Base-by-base conservation (phyloP, 2,797 vertebrate species). In the Leptatherina wallacei region DNA sequence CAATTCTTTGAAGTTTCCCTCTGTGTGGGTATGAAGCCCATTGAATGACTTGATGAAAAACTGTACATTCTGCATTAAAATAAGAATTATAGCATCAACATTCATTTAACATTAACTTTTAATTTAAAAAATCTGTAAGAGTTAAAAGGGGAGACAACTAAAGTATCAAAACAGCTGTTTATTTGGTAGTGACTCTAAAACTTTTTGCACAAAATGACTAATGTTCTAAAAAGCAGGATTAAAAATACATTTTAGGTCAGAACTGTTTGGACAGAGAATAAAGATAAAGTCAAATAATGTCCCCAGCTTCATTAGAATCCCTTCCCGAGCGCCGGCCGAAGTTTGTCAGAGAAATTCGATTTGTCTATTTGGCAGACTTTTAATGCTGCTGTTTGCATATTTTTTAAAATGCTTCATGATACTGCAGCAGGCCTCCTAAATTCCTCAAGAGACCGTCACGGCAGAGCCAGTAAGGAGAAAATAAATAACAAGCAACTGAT, bases 401-500 rank as follows among this genome's bases (percentile, higher is more conserved):
- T 52, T 54, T 14, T 16, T 4, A 56, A 55, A 18, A 18, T 18
- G 54, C 29, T 16, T 32, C 12, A 20, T 32, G 54, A 32, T 14
- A 30, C 22, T 13, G 24, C 22, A 27, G 24, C 22, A 27, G 22
- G 12, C n/a, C 24, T 56, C 14, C 29, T 32, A 18, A 30, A 56
- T 32, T 32, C 27, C 54, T 56, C 12, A 30, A 14, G 27, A 18
- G 18, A 3, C 54, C 18, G 27, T 56, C 16, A 56, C 29, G 32
- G 6, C 27, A 56, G 27, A 30, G 29, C 24, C 12, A 27, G 22
- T 1, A 30, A 13, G 44, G 40, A 69, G 42, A 35, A 24, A 16
- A 71, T 62, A 78, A 72, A 80, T 52, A 76, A 73, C 63, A 75
- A 71, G n/a, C 44, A 66, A 33, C 30, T n/a, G 54, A 52, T 47